Evolutionary conservation across 1,140 invertebrate species (phyloP).

Genomic region (Zaprionus camerounensis): DNA sequence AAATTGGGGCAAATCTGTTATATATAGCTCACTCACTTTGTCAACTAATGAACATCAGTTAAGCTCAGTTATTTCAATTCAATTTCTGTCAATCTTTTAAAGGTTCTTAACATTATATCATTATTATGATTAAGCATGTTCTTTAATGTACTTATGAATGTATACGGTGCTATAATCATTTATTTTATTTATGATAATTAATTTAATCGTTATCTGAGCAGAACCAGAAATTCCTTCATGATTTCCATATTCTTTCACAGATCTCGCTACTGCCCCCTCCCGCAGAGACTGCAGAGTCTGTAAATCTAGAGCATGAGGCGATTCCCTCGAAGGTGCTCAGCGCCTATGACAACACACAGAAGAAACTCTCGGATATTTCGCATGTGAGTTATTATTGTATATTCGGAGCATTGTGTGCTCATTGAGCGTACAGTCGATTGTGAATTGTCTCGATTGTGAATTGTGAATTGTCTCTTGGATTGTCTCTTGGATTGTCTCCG

Average conservation of each 20-base stretch:
- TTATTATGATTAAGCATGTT: too few species aligned
- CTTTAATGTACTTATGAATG: too few species aligned
- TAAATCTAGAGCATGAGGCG: conserved; percentile 77
- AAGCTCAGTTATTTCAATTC: neutral
- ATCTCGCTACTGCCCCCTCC: conserved; percentile 66
- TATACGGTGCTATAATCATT: too few species aligned
- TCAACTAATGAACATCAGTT: neutral
- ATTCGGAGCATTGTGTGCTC: neutral
- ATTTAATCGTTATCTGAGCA: too few species aligned
- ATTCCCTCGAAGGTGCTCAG: conserved; percentile 75
- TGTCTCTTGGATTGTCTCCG: neutral
- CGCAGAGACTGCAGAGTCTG: conserved; percentile 72
- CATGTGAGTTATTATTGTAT: conserved; percentile 56
- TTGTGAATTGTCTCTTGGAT: neutral
- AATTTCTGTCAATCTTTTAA: neutral
- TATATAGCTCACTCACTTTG: neutral
- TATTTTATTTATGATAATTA: too few species aligned
- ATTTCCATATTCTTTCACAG: neutral
- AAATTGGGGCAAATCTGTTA: neutral
- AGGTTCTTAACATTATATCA: too few species aligned
- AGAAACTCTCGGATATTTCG: conserved; percentile 65
- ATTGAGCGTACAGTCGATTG: conserved; percentile 1
- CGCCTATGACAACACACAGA: conserved; percentile 75
- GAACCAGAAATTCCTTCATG: neutral
- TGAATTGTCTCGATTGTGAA: neutral